Percentiles rank a stretch among this genome's conserved stretches.
These are phyloP conservation scores for Columba guinea DNA, from an alignment of 2,797 vertebrate species.

Conservation along the genomic window DNA sequence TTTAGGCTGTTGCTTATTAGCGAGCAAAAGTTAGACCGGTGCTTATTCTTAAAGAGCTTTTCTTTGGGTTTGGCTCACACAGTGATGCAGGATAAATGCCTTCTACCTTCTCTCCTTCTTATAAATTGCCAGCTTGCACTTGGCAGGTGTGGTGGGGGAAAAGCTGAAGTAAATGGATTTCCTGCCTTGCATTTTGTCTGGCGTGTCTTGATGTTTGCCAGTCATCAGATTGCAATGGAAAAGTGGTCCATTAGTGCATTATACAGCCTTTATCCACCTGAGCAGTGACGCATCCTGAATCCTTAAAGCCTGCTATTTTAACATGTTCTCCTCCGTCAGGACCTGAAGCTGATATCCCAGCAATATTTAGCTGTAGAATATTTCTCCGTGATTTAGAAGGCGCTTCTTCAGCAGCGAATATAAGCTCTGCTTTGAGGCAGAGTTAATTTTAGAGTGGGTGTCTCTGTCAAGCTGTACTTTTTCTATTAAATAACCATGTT, in stretches of 20 bases:
- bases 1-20: not conserved
- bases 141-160: slow-evolving; percentile 36
- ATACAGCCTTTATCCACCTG: not conserved
- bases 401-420: not conserved
- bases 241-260: not conserved
- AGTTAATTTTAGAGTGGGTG: slow-evolving; percentile 59
- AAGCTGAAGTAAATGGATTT: slow-evolving; percentile 18
- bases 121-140: not conserved
- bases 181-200: not conserved
- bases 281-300: not conserved
- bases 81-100: not conserved
- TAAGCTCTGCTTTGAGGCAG: slow-evolving; percentile 1
- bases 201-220: not conserved
- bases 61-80: not conserved
- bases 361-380: not conserved
- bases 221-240: not conserved
- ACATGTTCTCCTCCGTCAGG: not conserved
- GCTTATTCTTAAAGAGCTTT: not conserved
- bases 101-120: not conserved
- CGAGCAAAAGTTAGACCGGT: not conserved
- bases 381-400: not conserved
- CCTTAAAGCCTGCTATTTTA: not conserved
- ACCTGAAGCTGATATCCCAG: not conserved
- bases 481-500: slow-evolving; percentile 9
- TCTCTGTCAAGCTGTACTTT: slow-evolving; percentile 39